A percentile compares a stretch with the other conserved stretches of the same genome.
Conservation (phyloP, 1,140 invertebrate genomes). For the Melitaea cinxia region DNA sequence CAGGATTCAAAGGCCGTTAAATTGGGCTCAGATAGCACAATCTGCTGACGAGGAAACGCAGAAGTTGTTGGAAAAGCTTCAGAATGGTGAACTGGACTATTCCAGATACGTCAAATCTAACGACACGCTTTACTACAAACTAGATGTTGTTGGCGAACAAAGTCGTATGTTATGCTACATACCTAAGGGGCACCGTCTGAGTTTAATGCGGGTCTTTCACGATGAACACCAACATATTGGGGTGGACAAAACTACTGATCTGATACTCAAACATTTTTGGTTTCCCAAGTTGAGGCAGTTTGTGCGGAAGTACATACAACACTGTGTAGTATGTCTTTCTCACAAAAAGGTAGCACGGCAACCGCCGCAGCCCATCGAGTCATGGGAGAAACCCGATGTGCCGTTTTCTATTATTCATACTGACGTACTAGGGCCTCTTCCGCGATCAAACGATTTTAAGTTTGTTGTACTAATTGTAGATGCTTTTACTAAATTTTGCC, state of each 20-base stretch:
- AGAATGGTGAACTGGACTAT: slow-evolving; percentile 12
- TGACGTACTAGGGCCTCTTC: not conserved
- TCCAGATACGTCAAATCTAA: not conserved
- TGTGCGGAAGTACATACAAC: slow-evolving; percentile 8
- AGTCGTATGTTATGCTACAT: slow-evolving; percentile 25
- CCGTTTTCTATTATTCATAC: not conserved
- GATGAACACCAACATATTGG: slow-evolving; percentile 32
- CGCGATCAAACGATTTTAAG: not conserved
- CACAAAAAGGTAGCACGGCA: not conserved
- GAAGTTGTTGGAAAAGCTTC: slow-evolving; percentile 9
- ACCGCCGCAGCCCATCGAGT: not conserved
- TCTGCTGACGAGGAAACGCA: slow-evolving; percentile 25
- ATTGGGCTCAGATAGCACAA: slow-evolving; percentile 35
- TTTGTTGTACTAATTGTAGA: not conserved
- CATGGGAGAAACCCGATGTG: not conserved
- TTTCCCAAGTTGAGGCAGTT: slow-evolving; percentile 23
- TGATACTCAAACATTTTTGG: slow-evolving; percentile 31
- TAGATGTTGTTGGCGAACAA: not conserved
- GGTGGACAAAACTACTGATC: slow-evolving; percentile 30
- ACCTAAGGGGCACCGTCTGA: slow-evolving; percentile 32
- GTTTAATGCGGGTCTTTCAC: slow-evolving; percentile 32
- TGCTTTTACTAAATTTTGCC: not conserved
- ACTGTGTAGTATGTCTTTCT: not conserved
- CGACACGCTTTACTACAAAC: not conserved
- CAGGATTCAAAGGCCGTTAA: slow-evolving; percentile 25